phyloP scores from a whole-genome alignment of 2,888 invertebrate species.

The Thysanoteuthis rhombus region DNA sequence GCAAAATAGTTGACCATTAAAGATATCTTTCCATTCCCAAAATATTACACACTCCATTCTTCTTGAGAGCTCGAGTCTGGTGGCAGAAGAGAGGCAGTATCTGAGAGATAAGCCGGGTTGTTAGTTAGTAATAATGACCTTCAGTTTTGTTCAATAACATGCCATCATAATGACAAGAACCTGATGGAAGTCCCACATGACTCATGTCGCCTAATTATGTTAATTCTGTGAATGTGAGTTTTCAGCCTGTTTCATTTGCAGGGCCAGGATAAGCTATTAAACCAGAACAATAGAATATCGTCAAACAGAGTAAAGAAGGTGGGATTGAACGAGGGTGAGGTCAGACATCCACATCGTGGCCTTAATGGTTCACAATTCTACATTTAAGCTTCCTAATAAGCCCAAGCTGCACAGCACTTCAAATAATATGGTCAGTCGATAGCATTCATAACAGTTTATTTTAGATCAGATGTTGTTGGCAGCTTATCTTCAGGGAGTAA shows the following conservation, averaged over 20 bases:
- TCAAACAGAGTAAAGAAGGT: no score
- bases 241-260: slow-evolving; percentile 12
- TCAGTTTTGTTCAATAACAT: not conserved
- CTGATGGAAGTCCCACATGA: slow-evolving; percentile 12
- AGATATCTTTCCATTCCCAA: not conserved
- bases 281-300: not conserved
- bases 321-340: not conserved
- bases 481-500: not conserved
- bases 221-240: not conserved
- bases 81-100: not conserved
- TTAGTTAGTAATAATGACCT: not conserved
- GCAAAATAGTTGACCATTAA: not conserved
- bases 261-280: not conserved
- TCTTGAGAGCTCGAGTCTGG: not conserved
- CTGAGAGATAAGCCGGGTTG: not conserved
- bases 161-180: not conserved
- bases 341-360: not conserved
- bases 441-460: not conserved
- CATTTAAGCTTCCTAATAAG: not conserved
- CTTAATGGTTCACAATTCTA: not conserved
- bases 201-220: not conserved
- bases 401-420: not conserved
- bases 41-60: not conserved
- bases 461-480: not conserved
- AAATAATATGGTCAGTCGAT: not conserved